Conservation (phyloP, 2,888 invertebrate genomes). For the Melinaea menophilus region DNA sequence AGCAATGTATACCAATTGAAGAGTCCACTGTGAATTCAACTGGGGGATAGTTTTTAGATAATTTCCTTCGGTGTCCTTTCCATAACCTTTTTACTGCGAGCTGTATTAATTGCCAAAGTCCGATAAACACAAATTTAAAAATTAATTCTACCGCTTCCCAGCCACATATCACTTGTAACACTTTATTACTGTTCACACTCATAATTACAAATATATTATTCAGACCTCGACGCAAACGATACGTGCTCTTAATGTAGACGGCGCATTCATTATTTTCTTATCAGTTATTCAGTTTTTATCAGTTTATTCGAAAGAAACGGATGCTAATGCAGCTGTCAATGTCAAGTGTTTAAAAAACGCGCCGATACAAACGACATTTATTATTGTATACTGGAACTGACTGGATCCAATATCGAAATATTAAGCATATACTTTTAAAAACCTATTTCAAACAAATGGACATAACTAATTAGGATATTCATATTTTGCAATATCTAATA, state of each 20-base stretch:
- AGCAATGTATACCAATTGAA: slow-evolving; percentile 67
- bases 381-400: no score
- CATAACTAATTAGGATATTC: no score
- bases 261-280: slow-evolving; percentile 42
- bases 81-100: slow-evolving; percentile 59
- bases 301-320: slow-evolving; percentile 23
- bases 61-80: slow-evolving; percentile 63
- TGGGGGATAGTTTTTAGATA: slow-evolving; percentile 41
- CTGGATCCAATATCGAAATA: no score
- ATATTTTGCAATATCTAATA: no score
- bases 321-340: slow-evolving; percentile 18
- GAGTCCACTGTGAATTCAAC: slow-evolving; percentile 65
- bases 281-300: slow-evolving; percentile 36
- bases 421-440: no score
- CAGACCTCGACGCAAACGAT: slow-evolving; percentile 39
- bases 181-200: slow-evolving; percentile 51
- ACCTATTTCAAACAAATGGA: no score
- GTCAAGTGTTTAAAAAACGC: slow-evolving; percentile 17
- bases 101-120: slow-evolving; percentile 61
- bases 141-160: slow-evolving; percentile 63
- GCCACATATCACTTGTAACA: slow-evolving; percentile 57
- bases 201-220: slow-evolving; percentile 39
- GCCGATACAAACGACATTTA: not conserved
- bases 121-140: slow-evolving; percentile 55
- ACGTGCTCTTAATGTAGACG: slow-evolving; percentile 32